Evolutionary conservation across 1,140 invertebrate species (phyloP).

Genomic region (Lepidostoma basale): DNA sequence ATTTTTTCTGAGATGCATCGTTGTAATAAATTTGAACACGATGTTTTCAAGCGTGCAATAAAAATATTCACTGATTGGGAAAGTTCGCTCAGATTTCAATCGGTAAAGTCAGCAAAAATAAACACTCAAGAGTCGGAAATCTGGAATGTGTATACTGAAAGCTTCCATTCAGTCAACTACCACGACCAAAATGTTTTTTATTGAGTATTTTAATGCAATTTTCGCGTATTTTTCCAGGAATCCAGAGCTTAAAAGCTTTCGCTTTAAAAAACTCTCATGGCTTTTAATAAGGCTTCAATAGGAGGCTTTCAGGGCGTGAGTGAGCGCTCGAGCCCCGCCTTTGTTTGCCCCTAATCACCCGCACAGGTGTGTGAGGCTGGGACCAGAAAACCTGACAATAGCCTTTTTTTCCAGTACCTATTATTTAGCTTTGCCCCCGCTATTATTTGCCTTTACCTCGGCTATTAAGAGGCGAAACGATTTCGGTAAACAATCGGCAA

Average conservation of each 20-base stretch:
- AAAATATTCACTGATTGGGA: too few relatives aligned
- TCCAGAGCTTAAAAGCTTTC: slow-evolving; percentile 28
- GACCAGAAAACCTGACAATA: slow-evolving; percentile 38
- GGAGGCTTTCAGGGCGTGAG: slow-evolving; percentile 31
- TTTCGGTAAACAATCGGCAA: slow-evolving; percentile 42
- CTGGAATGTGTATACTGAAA: background rate
- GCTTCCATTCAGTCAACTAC: background rate
- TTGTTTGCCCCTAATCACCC: slow-evolving; percentile 43
- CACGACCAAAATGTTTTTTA: background rate
- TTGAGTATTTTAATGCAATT: slow-evolving; percentile 12
- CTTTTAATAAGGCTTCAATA: slow-evolving; percentile 40
- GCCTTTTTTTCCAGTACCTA: slow-evolving; percentile 35
- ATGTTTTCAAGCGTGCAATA: too few relatives aligned
- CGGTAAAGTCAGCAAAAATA: too few relatives aligned
- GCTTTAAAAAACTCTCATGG: slow-evolving; percentile 36
- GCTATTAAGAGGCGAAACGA: slow-evolving; percentile 44
- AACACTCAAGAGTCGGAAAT: background rate
- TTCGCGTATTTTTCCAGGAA: slow-evolving; percentile 19
- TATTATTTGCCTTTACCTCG: slow-evolving; percentile 39
- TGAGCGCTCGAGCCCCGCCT: slow-evolving; percentile 30
- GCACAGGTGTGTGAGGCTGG: slow-evolving; percentile 32
- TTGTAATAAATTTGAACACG: too few relatives aligned
- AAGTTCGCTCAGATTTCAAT: too few relatives aligned
- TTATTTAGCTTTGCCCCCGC: slow-evolving; percentile 36
- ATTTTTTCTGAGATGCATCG: too few relatives aligned